Conservation (phyloP, 2,888 invertebrate genomes). For the Dicyrtoma fusca region DNA sequence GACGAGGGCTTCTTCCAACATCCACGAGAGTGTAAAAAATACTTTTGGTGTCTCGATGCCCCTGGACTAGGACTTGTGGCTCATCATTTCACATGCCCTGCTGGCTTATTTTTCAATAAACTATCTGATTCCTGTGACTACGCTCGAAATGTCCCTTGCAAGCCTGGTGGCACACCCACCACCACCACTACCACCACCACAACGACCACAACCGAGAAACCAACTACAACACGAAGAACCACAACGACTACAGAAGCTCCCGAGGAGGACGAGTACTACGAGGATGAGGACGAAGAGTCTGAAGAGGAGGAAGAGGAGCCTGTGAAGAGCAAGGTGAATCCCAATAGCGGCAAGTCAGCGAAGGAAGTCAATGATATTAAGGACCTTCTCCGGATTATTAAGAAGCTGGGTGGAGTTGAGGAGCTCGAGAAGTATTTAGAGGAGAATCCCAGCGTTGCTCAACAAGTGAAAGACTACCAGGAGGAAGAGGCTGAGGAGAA, state of each 20-base stretch:
- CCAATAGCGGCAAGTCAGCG: constrained; percentile 48
- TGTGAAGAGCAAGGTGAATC: constrained; percentile 30
- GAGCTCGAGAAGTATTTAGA: constrained; percentile 69
- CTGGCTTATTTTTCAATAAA: constrained; percentile 88
- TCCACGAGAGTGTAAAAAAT: constrained; percentile 90
- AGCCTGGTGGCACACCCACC: constrained; percentile 42
- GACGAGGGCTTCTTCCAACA: constrained; percentile 93
- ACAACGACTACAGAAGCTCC: constrained; percentile 57
- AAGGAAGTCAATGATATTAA: constrained; percentile 55
- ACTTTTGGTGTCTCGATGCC: constrained; percentile 91
- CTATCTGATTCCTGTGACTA: constrained; percentile 91
- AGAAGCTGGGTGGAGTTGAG: constrained; percentile 71
- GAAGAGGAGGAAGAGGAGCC: constrained; percentile 48
- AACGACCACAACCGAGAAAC: constrained; percentile 58
- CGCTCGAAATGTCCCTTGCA: constrained; percentile 73
- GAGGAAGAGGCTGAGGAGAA: constrained; percentile 22
- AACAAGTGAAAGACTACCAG: constrained; percentile 50
- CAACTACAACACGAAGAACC: constrained; percentile 59
- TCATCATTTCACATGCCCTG: constrained; percentile 90
- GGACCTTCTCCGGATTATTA: constrained; percentile 52
- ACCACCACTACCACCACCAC: constrained; percentile 63
- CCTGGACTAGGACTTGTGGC: constrained; percentile 87
- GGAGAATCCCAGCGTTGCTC: constrained; percentile 55
- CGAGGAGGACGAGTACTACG: constrained; percentile 62
- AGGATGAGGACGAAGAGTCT: constrained; percentile 63